A percentile compares a stretch with the other conserved stretches of the same genome.
Evolutionary conservation across 2,113 vertebrate species (phyloP).

Genomic region (Poeciliopsis retropinna): DNA sequence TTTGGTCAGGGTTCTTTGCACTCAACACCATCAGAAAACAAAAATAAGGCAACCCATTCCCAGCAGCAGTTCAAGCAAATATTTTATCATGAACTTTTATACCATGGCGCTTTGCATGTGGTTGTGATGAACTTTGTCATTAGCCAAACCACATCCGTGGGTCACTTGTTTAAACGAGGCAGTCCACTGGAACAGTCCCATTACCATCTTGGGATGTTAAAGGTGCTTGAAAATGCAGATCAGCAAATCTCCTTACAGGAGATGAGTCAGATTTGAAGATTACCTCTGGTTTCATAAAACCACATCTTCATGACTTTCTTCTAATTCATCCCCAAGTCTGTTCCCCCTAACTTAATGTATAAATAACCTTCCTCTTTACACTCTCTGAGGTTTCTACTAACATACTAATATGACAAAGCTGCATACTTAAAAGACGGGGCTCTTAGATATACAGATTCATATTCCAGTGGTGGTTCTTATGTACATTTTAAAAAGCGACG

Average conservation of each 20-base stretch:
- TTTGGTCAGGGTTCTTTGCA: background rate
- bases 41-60: background rate
- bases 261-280: conserved; percentile 5
- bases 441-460: conserved; percentile 51
- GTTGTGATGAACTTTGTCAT: background rate
- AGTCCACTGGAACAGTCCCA: background rate
- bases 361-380: conserved; percentile 13
- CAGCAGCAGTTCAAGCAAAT: too few species aligned
- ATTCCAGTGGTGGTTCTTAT: conserved; percentile 22
- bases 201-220: background rate
- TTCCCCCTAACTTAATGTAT: background rate
- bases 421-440: conserved; percentile 60
- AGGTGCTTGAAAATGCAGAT: too few species aligned
- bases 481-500: conserved; percentile 32
- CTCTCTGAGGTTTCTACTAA: conserved; percentile 28
- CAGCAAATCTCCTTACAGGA: too few species aligned
- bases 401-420: conserved; percentile 48
- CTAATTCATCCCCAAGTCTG: background rate
- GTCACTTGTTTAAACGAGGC: background rate
- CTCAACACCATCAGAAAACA: background rate
- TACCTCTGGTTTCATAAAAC: background rate
- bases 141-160: background rate
- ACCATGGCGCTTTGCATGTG: background rate
- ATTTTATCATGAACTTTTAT: too few species aligned
- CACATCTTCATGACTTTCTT: background rate